These are phyloP conservation scores for Syrrhaptes paradoxus DNA, from an alignment of 2,113 vertebrate species.

Conservation along the genomic window DNA sequence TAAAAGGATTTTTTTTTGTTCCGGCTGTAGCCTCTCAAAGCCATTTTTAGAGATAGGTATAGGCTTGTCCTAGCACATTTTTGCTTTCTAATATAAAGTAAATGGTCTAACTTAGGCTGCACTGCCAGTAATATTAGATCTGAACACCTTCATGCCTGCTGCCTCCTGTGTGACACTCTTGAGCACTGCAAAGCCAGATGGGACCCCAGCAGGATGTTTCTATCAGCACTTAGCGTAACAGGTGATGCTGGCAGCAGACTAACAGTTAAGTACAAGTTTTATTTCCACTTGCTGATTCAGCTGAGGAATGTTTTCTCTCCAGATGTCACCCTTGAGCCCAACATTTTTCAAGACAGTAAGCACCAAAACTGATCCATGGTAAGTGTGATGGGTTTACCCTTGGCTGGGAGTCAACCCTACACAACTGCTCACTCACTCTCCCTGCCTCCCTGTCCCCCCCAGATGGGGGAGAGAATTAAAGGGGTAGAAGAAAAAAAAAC, in stretches of 20 bases:
- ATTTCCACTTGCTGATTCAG: background rate
- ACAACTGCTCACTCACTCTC: no score
- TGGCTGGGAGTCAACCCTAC: no score
- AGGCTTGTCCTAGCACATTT: background rate
- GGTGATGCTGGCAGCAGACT: background rate
- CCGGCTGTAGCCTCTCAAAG: background rate
- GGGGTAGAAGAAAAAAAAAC: no score
- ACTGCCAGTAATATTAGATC: background rate
- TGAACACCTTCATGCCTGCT: background rate
- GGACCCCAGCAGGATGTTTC: background rate
- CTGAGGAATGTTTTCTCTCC: background rate
- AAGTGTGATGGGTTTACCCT: background rate
- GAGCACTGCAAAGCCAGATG: background rate
- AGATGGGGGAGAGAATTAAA: no score
- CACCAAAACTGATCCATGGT: background rate
- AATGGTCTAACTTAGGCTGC: background rate
- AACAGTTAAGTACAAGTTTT: background rate
- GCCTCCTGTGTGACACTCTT: background rate
- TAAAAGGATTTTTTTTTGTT: background rate
- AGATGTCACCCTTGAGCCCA: background rate
- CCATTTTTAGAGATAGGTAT: background rate
- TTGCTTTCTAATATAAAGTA: background rate
- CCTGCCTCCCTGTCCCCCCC: no score
- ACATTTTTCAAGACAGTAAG: background rate
- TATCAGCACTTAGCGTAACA: background rate